These are phyloP conservation scores for Botia almorhae DNA, from an alignment of 2,797 vertebrate genomes.

Conservation along the genomic window DNA sequence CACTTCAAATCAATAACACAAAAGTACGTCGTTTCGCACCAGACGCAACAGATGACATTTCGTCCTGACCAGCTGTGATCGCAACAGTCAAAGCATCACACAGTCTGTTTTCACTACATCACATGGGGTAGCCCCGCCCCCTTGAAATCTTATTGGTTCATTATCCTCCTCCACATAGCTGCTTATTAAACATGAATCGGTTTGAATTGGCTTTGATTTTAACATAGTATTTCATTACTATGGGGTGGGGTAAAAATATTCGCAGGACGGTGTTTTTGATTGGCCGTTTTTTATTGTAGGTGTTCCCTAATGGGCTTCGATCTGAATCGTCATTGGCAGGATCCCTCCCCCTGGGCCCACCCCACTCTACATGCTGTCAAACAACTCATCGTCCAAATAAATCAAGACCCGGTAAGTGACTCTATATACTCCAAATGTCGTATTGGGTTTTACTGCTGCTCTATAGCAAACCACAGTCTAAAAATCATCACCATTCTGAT, in stretches of 20 bases:
- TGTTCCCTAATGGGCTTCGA: slow-evolving; percentile 98
- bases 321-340: slow-evolving; percentile 97
- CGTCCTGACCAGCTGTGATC: neutral
- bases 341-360: slow-evolving; percentile 95
- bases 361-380: slow-evolving; percentile 95
- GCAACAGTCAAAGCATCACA: neutral
- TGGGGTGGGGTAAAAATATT: neutral
- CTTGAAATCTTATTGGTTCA: neutral
- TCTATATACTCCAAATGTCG: neutral
- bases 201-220: neutral
- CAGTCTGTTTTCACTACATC: neutral
- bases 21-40: neutral
- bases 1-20: slow-evolving; percentile 1
- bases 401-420: slow-evolving; percentile 88
- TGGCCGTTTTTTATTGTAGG: slow-evolving; percentile 67
- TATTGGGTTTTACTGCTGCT: neutral
- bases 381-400: slow-evolving; percentile 94
- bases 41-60: neutral
- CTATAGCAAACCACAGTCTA: neutral
- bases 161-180: neutral
- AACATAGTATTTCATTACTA: neutral
- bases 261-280: slow-evolving; percentile 23
- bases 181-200: neutral
- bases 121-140: neutral
- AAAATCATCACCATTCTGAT: no score